Evolutionary conservation across 2,113 vertebrate genomes (phyloP).

Genomic region (Eulemur rufifrons): DNA sequence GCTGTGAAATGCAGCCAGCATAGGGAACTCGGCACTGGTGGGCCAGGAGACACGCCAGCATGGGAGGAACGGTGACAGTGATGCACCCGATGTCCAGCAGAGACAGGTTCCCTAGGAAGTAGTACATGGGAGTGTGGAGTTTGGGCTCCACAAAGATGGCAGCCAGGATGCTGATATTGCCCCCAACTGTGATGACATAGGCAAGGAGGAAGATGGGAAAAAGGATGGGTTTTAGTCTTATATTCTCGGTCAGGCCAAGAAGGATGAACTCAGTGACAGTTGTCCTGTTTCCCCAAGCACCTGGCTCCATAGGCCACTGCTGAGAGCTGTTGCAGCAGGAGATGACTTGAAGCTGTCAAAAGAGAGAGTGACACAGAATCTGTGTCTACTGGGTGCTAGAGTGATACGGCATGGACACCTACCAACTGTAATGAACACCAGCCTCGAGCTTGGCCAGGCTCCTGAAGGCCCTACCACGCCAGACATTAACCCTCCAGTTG

Average conservation of each 20-base stretch:
- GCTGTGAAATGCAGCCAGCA: constrained; percentile 18
- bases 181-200: background rate
- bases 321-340: background rate
- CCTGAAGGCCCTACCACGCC: background rate
- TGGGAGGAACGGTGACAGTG: background rate
- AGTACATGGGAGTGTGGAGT: constrained; percentile 47
- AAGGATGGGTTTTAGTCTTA: background rate
- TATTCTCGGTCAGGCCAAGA: background rate
- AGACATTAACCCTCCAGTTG: background rate
- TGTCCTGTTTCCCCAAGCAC: background rate
- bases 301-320: constrained; percentile 1
- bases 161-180: constrained; percentile 12
- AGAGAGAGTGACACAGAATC: background rate
- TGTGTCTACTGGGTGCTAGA: background rate
- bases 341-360: background rate
- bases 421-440: background rate
- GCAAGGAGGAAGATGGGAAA: background rate
- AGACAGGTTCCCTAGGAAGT: constrained; percentile 46
- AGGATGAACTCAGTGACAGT: constrained; percentile 38
- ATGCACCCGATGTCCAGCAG: constrained; percentile 12
- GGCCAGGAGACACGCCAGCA: constrained; percentile 38
- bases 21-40: constrained; percentile 7
- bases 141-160: constrained; percentile 22
- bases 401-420: background rate
- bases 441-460: background rate